Evolutionary conservation across 1,140 invertebrate species (phyloP).

Genomic region (Drosophila sechellia): DNA sequence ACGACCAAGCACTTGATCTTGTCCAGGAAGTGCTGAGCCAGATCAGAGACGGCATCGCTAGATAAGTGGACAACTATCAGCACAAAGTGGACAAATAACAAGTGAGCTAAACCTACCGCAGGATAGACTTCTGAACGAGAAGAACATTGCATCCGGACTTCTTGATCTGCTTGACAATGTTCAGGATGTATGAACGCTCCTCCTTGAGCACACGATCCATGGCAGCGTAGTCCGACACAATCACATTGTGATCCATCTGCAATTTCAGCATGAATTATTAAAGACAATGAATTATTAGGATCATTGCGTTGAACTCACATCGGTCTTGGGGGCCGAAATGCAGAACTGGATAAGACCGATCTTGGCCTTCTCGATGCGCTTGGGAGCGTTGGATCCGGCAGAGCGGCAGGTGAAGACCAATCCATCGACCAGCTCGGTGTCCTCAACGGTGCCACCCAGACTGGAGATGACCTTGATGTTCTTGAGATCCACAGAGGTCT

Average conservation of each 20-base stretch:
- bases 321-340: constrained; percentile 99
- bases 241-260: constrained; percentile 99
- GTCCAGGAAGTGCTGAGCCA: constrained; percentile 98
- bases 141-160: constrained; percentile 99
- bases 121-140: constrained; percentile 99
- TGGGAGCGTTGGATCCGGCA: constrained; percentile 95
- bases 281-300: not conserved
- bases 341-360: constrained; percentile 99
- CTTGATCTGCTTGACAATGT: constrained; percentile 99
- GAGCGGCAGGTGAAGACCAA: constrained; percentile 96
- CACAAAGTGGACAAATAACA: not conserved
- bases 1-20: constrained; percentile 99
- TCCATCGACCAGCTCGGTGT: constrained; percentile 98
- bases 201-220: constrained; percentile 99
- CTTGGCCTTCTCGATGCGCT: constrained; percentile 98
- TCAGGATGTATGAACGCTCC: constrained; percentile 98
- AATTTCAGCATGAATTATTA: not conserved
- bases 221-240: constrained; percentile 99
- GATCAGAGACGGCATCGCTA: constrained; percentile 96
- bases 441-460: constrained; percentile 98
- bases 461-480: constrained; percentile 99
- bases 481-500: constrained; percentile 88
- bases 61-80: not conserved
- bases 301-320: constrained; percentile 88
- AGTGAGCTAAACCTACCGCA: constrained; percentile 86